These are phyloP conservation scores for Cyanistes caeruleus DNA, from an alignment of 2,113 vertebrate species.

Conservation along the genomic window DNA sequence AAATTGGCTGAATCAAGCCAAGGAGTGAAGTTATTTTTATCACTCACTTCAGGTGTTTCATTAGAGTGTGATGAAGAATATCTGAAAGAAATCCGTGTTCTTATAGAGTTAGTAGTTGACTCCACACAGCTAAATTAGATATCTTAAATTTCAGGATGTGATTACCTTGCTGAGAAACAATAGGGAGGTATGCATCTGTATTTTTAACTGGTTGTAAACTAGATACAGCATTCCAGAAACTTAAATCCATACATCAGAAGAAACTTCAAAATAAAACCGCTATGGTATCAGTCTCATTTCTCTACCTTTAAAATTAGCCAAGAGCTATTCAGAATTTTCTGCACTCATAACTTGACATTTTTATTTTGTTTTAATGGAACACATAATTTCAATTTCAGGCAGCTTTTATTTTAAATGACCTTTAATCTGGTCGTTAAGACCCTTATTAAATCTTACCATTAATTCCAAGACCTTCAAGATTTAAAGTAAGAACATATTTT, in stretches of 20 bases:
- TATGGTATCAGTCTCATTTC: accelerated
- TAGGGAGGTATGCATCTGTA: neutral
- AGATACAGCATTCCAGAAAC: neutral
- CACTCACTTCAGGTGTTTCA: neutral
- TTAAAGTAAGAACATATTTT: neutral
- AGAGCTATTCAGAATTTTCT: neutral
- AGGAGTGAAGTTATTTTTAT: neutral
- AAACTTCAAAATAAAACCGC: neutral
- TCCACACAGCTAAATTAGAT: neutral
- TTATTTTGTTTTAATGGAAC: neutral
- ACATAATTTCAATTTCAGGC: neutral
- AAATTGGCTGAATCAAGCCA: neutral
- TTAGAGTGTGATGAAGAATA: neutral
- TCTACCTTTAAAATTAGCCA: neutral
- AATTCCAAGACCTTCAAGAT: neutral
- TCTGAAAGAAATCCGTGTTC: neutral
- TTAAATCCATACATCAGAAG: neutral
- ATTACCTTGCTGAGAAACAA: neutral
- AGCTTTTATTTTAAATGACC: neutral
- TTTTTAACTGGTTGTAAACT: neutral
- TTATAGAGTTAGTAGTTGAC: neutral
- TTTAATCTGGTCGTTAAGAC: neutral
- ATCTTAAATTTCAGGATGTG: neutral
- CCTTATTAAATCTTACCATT: neutral
- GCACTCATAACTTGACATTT: neutral